Percentiles rank a stretch among this genome's conserved stretches.
phyloP scores from a whole-genome alignment of 2,888 invertebrate genomes.

The Melieria picta region DNA sequence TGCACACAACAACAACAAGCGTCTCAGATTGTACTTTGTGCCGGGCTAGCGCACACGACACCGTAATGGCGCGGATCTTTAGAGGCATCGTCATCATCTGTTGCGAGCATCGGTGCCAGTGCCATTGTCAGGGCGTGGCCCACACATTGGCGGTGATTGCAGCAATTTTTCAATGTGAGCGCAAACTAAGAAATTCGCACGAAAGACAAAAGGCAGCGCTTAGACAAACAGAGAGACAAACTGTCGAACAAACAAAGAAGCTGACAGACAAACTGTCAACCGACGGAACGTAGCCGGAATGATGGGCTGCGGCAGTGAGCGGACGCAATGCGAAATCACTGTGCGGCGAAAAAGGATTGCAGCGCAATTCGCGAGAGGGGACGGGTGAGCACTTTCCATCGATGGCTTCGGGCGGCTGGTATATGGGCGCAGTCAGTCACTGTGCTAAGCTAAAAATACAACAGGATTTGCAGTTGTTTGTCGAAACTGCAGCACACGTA shows the following conservation, averaged over 20 bases:
- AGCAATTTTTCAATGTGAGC: slow-evolving; percentile 28
- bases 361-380: too few relatives aligned
- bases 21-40: not conserved
- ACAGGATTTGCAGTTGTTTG: too few relatives aligned
- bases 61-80: not conserved
- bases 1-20: not conserved
- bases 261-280: too few relatives aligned
- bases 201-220: too few relatives aligned
- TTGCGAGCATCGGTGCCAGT: not conserved
- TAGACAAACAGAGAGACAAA: not conserved
- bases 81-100: slow-evolving; percentile 22
- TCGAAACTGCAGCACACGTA: too few relatives aligned
- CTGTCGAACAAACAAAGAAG: too few relatives aligned
- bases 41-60: not conserved
- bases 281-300: too few relatives aligned
- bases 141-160: slow-evolving; percentile 19
- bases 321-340: not conserved
- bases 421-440: too few relatives aligned
- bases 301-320: not conserved
- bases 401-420: too few relatives aligned
- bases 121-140: slow-evolving; percentile 20
- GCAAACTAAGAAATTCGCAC: too few relatives aligned
- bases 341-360: not conserved
- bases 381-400: too few relatives aligned
- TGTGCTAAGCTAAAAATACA: too few relatives aligned